A percentile compares a stretch with the other conserved stretches of the same genome.
Conservation (phyloP, 92 coral and sea anemone genomes). For the Heliopora coerulea region DNA sequence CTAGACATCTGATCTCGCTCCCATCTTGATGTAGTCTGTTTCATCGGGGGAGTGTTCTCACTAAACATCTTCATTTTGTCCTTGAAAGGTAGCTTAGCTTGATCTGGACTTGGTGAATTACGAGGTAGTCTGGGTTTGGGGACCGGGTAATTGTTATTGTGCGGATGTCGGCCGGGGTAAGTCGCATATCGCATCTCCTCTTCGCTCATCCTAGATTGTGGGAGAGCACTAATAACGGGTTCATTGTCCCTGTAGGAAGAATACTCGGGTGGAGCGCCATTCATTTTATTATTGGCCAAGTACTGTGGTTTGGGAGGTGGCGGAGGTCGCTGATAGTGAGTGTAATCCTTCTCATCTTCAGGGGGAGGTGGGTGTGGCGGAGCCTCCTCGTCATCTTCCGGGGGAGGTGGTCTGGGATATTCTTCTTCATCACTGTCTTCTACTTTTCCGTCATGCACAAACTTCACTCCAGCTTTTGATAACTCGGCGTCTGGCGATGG, state of each 20-base stretch:
- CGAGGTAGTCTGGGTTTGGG: constrained; percentile 62
- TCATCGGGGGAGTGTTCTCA: constrained; percentile 72
- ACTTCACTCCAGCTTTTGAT: constrained; percentile 82
- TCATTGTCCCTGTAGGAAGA: constrained; percentile 60
- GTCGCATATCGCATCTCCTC: constrained; percentile 53
- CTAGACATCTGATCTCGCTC: constrained; percentile 41
- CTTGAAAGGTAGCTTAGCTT: constrained; percentile 67
- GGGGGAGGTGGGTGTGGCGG: constrained; percentile 90
- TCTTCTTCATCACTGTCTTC: constrained; percentile 60
- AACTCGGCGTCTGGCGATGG: constrained; percentile 80
- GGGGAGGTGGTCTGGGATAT: constrained; percentile 61
- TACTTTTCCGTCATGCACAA: constrained; percentile 82
- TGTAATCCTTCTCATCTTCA: constrained; percentile 63
- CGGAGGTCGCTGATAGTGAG: constrained; percentile 71
- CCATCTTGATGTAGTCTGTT: constrained; percentile 72
- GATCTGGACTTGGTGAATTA: constrained; percentile 32
- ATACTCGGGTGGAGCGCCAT: constrained; percentile 53
- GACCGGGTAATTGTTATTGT: constrained; percentile 61
- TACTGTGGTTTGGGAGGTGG: constrained; percentile 46
- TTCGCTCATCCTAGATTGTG: constrained; percentile 66
- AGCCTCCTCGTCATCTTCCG: constrained; percentile 62
- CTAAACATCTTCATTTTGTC: constrained; percentile 93
- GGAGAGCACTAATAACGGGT: constrained; percentile 44
- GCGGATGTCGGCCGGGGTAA: constrained; percentile 62
- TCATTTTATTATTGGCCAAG: constrained; percentile 51